Evolutionary conservation across 2,888 invertebrate species (phyloP).

Genomic region (Teleogryllus oceanicus): DNA sequence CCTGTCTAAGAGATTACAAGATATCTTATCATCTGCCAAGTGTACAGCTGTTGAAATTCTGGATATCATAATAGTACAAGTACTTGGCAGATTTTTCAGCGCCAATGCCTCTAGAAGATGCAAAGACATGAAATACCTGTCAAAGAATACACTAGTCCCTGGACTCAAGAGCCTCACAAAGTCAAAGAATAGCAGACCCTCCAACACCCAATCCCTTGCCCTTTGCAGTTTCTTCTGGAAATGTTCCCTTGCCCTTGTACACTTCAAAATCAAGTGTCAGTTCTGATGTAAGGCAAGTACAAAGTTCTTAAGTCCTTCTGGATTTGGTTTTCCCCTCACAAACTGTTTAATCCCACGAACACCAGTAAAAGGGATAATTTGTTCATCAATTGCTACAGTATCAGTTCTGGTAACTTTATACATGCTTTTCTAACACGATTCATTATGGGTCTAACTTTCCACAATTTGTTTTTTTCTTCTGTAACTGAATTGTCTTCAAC

Average conservation of each 20-base stretch:
- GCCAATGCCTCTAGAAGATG: not conserved
- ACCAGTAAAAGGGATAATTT: not conserved
- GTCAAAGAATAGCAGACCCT: not conserved
- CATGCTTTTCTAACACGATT: no score
- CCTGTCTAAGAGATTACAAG: no score
- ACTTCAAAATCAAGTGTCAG: constrained; percentile 40
- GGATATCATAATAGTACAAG: not conserved
- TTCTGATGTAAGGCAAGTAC: constrained; percentile 41
- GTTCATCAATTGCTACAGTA: not conserved
- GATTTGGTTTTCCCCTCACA: constrained; percentile 41
- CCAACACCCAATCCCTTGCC: not conserved
- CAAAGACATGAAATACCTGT: not conserved
- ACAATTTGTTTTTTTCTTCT: no score
- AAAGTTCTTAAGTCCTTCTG: constrained; percentile 44
- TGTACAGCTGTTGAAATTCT: no score
- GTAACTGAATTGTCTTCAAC: no score
- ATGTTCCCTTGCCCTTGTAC: constrained; percentile 39
- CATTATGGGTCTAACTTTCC: no score
- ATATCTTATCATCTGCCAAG: no score
- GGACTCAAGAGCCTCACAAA: not conserved
- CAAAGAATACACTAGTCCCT: not conserved
- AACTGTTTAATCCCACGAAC: not conserved
- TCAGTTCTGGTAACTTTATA: not conserved
- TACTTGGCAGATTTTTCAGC: not conserved
- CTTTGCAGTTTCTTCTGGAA: constrained; percentile 9